Conservation (phyloP, 1,140 invertebrate species). For the Portunus trituberculatus region DNA sequence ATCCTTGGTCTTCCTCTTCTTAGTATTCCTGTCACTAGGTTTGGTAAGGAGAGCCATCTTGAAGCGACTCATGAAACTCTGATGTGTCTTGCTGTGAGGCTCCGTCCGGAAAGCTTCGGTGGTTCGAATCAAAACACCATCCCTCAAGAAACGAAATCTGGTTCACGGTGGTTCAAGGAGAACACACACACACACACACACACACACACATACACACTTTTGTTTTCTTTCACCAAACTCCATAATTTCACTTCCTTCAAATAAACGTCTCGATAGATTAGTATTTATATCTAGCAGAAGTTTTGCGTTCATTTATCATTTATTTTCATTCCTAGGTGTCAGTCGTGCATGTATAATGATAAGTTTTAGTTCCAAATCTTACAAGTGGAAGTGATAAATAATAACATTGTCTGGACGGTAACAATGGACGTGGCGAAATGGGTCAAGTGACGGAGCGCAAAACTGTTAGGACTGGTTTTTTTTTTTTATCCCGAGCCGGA, state of each 20-base stretch:
- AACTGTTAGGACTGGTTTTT: too few species aligned
- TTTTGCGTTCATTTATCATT: conserved; percentile 8
- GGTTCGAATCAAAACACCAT: not conserved
- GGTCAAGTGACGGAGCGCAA: too few species aligned
- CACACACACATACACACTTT: not conserved
- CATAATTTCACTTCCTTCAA: conserved; percentile 3
- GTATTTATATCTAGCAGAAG: not conserved
- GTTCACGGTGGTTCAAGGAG: not conserved
- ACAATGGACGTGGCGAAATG: too few species aligned
- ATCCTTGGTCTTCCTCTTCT: not conserved
- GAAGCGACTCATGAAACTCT: not conserved
- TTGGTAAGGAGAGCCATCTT: not conserved
- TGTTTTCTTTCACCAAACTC: not conserved
- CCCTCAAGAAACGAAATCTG: not conserved
- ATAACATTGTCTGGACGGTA: too few species aligned
- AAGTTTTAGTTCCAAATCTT: not conserved
- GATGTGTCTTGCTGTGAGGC: not conserved
- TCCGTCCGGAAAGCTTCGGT: not conserved
- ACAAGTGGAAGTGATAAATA: too few species aligned
- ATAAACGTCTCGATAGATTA: not conserved
- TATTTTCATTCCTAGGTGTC: conserved; percentile 13
- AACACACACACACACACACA: not conserved
- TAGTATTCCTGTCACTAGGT: not conserved
- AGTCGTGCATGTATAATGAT: not conserved
- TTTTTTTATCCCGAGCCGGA: too few species aligned